phyloP scores from a whole-genome alignment of 2,113 vertebrate species.

The Mesoclemmys tuberculata region DNA sequence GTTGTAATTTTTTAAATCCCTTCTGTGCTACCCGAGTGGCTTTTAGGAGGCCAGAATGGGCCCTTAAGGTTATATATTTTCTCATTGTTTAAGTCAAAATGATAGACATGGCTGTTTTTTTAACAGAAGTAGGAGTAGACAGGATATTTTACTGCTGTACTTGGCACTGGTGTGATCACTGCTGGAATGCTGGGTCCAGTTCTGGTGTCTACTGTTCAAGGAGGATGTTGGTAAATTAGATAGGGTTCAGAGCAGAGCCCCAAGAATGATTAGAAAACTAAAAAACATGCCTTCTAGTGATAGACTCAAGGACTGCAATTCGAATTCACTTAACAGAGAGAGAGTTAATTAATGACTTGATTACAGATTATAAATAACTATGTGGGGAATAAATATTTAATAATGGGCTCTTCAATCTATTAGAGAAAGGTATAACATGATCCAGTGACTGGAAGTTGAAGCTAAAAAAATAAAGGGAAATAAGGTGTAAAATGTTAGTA shows the following conservation, averaged over 20 bases:
- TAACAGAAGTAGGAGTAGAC: background rate
- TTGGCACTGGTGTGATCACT: background rate
- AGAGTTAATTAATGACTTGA: background rate
- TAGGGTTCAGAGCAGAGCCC: background rate
- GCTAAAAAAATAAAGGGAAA: background rate
- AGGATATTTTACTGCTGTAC: background rate
- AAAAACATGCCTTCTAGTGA: background rate
- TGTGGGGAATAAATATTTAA: background rate
- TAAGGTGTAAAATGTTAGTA: background rate
- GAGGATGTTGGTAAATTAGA: background rate
- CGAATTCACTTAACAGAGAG: background rate
- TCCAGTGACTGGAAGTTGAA: background rate
- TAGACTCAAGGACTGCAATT: background rate
- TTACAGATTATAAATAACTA: background rate
- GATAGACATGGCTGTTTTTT: background rate
- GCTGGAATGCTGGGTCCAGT: background rate
- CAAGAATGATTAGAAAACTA: background rate
- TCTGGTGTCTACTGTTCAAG: background rate
- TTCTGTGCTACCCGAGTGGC: background rate
- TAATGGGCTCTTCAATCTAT: background rate
- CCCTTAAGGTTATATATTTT: background rate
- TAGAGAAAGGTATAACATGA: background rate
- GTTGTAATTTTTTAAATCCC: background rate
- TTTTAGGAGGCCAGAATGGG: background rate
- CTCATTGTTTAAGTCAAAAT: background rate